These are phyloP conservation scores for Mormyrops attenuatus DNA, from an alignment of 2,797 vertebrate genomes.

Conservation along the genomic window DNA sequence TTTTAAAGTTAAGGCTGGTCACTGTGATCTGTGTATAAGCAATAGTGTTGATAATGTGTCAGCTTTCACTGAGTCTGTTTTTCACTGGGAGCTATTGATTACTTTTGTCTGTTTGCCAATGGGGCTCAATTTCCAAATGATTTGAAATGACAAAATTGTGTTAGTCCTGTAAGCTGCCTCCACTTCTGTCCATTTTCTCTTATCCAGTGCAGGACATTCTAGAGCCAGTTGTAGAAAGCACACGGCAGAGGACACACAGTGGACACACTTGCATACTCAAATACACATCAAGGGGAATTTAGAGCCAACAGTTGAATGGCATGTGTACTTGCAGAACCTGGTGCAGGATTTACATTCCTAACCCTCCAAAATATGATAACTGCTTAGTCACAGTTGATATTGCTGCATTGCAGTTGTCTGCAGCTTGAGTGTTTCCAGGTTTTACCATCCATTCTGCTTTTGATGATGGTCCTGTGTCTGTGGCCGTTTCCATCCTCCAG, in stretches of 20 bases:
- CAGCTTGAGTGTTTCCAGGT: not conserved
- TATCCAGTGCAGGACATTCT: not conserved
- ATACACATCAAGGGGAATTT: not conserved
- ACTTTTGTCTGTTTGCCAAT: not conserved
- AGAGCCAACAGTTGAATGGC: not conserved
- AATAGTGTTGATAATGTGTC: not conserved
- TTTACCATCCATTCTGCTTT: not conserved
- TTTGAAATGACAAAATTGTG: not conserved
- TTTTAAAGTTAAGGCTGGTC: not conserved
- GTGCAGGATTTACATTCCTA: not conserved
- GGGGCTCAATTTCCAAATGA: not conserved
- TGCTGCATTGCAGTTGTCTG: not conserved
- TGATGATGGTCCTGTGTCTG: not conserved
- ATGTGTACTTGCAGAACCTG: not conserved
- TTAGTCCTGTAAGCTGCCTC: not conserved
- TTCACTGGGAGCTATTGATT: not conserved
- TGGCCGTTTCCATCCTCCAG: slow-evolving; percentile 38
- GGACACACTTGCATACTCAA: not conserved
- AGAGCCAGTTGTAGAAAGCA: not conserved
- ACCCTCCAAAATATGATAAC: not conserved
- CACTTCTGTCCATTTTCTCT: not conserved
- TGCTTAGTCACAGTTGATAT: not conserved
- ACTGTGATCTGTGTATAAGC: not conserved
- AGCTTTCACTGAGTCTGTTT: not conserved
- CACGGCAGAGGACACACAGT: not conserved